Base-by-base conservation (phyloP, 1,140 invertebrate species). In the Tetramorium alpestre region DNA sequence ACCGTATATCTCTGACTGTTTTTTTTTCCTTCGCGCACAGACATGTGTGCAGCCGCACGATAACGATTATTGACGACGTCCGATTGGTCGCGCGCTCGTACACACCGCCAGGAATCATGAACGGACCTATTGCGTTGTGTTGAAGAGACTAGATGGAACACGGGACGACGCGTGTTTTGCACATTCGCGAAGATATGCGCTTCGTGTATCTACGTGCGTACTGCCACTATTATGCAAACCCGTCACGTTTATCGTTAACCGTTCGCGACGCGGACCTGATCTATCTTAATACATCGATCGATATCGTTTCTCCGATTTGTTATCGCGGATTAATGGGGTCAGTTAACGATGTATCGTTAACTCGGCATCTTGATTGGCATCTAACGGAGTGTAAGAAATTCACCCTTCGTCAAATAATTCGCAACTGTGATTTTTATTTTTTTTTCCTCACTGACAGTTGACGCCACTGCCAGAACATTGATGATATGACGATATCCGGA, bases 61-160 rank as follows among this genome's bases (percentile, higher is more conserved):
- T 82, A 82, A 82, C 38, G 67, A 82, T 58, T 84, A 75, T 82
- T 60, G 54, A 82, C 67, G 54, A 62, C 69, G 38, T 13, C 38
- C 22, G 25, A 60, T 25, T 25, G 75, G 60, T 25, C 54, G 54
- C n/a, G 33, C 11, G 13, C 8, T 16, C 11, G n/a, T 60, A 13
- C 58, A 11, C 13, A 38, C 54, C 33, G 11, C 5, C 28, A 28
- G 18, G 11, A 67, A 67, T 22, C 65, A 10, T 25, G 22, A 25
- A 11, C 38, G 65, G n/a, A 44, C 44, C 6, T 18, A 3, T 72
- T 51, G 25, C 47, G 16, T 6, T 18, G 41, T 3, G 4, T 6
- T 5, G 44, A 70, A 18, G 44, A 16, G 8, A 16, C 41, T 70
- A 8, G 11, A n/a, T 41, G 5, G 41, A 8, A 28, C 44, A 51